Evolutionary conservation across 23 tunicate genomes (phyloP), one percentile per base, ranked within the genome.

Genomic region (Oikopleura dioica): DNA sequence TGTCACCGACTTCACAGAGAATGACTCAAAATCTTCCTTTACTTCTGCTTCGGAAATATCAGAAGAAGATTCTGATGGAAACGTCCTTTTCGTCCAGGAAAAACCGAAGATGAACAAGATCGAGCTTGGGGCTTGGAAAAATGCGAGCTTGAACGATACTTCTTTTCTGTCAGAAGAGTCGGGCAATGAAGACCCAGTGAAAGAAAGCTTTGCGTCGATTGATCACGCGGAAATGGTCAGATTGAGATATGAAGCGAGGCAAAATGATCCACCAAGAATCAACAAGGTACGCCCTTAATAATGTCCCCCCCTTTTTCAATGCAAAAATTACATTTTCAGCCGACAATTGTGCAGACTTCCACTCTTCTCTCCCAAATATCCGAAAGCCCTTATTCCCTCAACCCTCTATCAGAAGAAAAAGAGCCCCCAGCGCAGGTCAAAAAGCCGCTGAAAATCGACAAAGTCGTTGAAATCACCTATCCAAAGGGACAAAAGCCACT

Each of bases 391-490:
- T n/a, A n/a, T n/a, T n/a, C n/a, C 55, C 16, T 16, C 16, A 16
- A 44, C 9, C 9, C 16, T 44, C 16, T 44, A 16, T 44, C 55
- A 9, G 9, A 44, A 16, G 16, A 44, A 44, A 44, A 44, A 44
- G 9, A 16, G 16, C 16, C 55, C 55, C 55, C 16, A 9, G 16
- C 55, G 55, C 16, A 44, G 16, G 55, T 16, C 9, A 44, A 44
- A 16, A 44, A 44, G 16, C 55, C 9, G 16, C 16, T 44, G 16
- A 16, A 44, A 44, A 44, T 9, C 5, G 33, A 63, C 72, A 63
- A 63, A 63, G 33, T 63, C 72, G 72, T 63, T 24, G 72, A 63
- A 63, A 63, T 63, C 26, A 63, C 16, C 16, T 63, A 12, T 63
- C 72, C 72, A 31, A 28, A 63, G 2, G 26, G 26, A 12, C 4